These are phyloP conservation scores for Neolamprologus longior DNA, from an alignment of 2,113 vertebrate species.

Conservation along the genomic window DNA sequence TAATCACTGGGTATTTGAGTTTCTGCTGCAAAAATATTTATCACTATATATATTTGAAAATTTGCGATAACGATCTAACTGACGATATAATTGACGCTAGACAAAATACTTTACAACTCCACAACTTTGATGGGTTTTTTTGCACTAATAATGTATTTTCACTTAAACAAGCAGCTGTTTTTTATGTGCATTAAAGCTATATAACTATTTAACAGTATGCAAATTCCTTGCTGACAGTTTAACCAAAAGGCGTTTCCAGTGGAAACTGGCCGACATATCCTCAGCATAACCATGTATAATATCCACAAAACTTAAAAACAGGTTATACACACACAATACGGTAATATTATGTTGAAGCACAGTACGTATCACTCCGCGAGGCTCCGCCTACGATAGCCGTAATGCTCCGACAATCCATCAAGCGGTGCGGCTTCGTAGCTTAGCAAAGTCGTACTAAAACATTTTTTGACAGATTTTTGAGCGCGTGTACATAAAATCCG, in stretches of 20 bases:
- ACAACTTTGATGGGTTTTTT: neutral
- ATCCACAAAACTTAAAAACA: accelerated
- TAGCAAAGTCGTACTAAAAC: accelerated
- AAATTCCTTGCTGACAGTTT: accelerated
- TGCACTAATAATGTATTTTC: neutral
- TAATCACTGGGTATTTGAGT: neutral
- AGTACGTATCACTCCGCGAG: neutral
- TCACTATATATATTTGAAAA: accelerated
- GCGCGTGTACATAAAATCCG: accelerated
- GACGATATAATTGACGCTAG: accelerated
- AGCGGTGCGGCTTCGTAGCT: accelerated
- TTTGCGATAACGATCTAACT: accelerated
- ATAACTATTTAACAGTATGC: neutral
- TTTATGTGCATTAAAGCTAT: accelerated
- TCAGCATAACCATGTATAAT: neutral
- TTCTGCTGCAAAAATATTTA: neutral
- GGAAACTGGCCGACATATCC: accelerated
- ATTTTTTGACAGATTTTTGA: accelerated
- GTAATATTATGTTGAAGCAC: accelerated
- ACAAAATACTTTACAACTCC: accelerated
- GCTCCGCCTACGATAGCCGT: accelerated
- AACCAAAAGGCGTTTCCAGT: accelerated
- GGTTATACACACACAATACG: accelerated
- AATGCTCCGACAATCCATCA: accelerated
- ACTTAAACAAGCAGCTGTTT: neutral